Evolutionary conservation across 2,113 vertebrate species (phyloP).

Genomic region (Platysternon megacephalum): DNA sequence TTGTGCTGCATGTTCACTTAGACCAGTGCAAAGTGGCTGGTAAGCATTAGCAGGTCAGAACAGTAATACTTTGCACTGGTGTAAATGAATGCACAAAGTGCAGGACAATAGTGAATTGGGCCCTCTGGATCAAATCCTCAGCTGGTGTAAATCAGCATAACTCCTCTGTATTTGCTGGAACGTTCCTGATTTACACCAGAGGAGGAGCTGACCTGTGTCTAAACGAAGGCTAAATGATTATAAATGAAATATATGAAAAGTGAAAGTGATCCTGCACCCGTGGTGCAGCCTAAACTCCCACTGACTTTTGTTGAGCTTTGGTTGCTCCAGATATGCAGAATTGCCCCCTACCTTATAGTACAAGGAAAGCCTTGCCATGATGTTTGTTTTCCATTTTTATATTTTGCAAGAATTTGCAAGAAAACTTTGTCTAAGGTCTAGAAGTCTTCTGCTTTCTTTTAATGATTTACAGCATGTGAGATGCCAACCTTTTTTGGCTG

Average conservation of each 20-base stretch:
- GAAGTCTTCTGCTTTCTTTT: conserved; percentile 21
- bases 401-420: background rate
- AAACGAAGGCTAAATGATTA: rapidly evolving
- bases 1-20: background rate
- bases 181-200: background rate
- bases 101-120: background rate
- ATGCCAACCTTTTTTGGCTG: background rate
- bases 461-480: background rate
- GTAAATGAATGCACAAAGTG: background rate
- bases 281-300: background rate
- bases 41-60: background rate
- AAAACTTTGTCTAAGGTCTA: background rate
- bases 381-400: background rate
- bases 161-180: background rate
- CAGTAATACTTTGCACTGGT: background rate
- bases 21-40: background rate
- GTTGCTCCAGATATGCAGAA: background rate
- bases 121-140: background rate
- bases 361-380: rapidly evolving
- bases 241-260: background rate
- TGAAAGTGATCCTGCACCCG: background rate
- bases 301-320: background rate
- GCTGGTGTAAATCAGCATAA: background rate
- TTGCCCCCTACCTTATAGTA: rapidly evolving
- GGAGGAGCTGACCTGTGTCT: background rate